Conservation (phyloP, 2,888 invertebrate species). For the Yponomeuta sedellus region DNA sequence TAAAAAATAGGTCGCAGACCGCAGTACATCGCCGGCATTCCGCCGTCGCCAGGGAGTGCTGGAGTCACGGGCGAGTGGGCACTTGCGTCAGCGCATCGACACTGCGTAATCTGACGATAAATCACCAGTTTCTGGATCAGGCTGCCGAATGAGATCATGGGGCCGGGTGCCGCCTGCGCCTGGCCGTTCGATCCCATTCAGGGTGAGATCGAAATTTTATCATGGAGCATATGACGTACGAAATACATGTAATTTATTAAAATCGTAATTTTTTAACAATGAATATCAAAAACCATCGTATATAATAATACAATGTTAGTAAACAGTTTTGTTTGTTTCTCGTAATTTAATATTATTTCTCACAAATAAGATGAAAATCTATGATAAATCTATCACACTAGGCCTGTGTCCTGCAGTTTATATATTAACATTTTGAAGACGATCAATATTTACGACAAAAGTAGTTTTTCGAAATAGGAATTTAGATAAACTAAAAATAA, state of each 20-base stretch:
- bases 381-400: no score
- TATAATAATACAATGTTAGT: no score
- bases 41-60: conserved; percentile 64
- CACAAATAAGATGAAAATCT: no score
- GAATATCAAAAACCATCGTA: no score
- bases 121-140: conserved; percentile 57
- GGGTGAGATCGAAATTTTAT: not conserved
- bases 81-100: conserved; percentile 66
- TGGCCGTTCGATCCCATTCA: not conserved
- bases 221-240: not conserved
- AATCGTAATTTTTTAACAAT: no score
- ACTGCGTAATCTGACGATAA: conserved; percentile 58
- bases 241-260: not conserved
- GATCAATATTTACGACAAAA: no score
- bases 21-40: conserved; percentile 27
- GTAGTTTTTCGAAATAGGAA: no score
- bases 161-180: conserved; percentile 14
- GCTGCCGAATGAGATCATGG: conserved; percentile 61
- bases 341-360: no score
- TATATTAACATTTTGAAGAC: no score
- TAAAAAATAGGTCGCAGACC: conserved; percentile 56
- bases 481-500: no score
- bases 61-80: conserved; percentile 60
- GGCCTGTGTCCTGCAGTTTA: no score
- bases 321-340: no score